Percentiles rank a stretch among this genome's conserved stretches.
Evolutionary conservation across 2,888 invertebrate genomes (phyloP).

Genomic region (Drosophila cracens): DNA sequence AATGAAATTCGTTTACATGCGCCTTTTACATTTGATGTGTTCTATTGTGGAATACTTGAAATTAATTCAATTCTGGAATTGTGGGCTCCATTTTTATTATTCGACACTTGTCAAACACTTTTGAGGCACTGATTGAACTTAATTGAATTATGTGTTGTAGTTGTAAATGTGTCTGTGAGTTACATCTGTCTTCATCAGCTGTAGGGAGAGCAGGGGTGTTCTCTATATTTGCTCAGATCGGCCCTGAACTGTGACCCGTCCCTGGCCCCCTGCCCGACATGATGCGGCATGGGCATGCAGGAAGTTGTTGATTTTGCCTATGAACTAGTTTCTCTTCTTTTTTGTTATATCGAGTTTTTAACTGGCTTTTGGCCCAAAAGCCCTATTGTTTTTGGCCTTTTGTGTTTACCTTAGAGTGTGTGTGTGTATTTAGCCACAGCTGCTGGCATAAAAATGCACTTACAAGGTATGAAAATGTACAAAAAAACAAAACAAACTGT

Average conservation of each 20-base stretch:
- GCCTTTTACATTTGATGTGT: neutral
- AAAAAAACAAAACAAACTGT: constrained; percentile 28
- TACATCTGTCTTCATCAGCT: constrained; percentile 48
- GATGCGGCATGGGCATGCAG: constrained; percentile 27
- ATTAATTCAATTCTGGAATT: constrained; percentile 49
- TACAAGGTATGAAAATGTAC: constrained; percentile 34
- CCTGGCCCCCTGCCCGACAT: constrained; percentile 28
- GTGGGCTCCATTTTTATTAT: constrained; percentile 53
- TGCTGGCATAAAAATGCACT: constrained; percentile 60
- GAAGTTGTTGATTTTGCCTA: constrained; percentile 50
- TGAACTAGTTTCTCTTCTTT: constrained; percentile 61
- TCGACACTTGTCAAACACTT: constrained; percentile 67
- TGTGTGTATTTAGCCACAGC: constrained; percentile 39
- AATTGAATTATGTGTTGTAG: constrained; percentile 64
- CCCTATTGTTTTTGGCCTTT: constrained; percentile 38
- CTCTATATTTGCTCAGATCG: constrained; percentile 14
- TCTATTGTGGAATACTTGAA: constrained; percentile 29
- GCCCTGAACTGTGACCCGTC: constrained; percentile 51
- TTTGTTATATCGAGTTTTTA: constrained; percentile 16
- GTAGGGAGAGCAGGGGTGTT: neutral
- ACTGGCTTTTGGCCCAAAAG: constrained; percentile 48
- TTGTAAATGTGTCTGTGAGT: constrained; percentile 26
- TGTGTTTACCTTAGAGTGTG: constrained; percentile 37
- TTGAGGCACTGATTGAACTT: constrained; percentile 66
- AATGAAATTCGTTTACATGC: neutral